A percentile compares a stretch with the other conserved stretches of the same genome.
These are phyloP conservation scores for Busseola fusca DNA, from an alignment of 2,888 invertebrate genomes.

Conservation along the genomic window DNA sequence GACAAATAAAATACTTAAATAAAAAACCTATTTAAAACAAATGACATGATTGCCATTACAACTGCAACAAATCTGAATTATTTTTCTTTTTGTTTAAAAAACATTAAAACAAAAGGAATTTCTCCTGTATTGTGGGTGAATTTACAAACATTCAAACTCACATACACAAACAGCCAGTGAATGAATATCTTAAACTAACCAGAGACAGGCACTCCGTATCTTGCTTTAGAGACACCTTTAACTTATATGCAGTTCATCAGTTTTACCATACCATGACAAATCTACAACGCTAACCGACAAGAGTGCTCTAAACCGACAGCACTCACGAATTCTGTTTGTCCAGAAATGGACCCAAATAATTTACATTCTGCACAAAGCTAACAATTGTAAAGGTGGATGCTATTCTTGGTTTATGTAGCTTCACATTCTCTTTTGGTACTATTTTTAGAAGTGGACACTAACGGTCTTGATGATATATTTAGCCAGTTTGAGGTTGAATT, in stretches of 20 bases:
- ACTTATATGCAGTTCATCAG: background rate
- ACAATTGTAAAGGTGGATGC: slow-evolving; percentile 1
- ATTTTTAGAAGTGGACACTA: slow-evolving; percentile 3
- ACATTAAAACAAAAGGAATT: too few relatives aligned
- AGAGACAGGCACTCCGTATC: too few relatives aligned
- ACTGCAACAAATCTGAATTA: too few relatives aligned
- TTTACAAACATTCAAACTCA: too few relatives aligned
- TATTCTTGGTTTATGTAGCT: slow-evolving; percentile 22
- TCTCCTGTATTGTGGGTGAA: too few relatives aligned
- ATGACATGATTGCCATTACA: too few relatives aligned
- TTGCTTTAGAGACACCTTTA: background rate
- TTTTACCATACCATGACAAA: background rate
- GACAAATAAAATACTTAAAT: too few relatives aligned
- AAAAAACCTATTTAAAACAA: too few relatives aligned
- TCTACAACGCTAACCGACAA: background rate
- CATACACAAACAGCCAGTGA: too few relatives aligned
- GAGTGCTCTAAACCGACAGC: background rate
- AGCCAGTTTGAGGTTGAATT: background rate
- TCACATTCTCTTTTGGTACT: slow-evolving; percentile 18
- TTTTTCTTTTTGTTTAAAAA: too few relatives aligned
- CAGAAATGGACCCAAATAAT: slow-evolving; percentile 28
- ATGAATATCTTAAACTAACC: too few relatives aligned
- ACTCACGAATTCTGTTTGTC: slow-evolving; percentile 32
- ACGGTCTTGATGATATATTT: background rate
- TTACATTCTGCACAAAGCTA: background rate